phyloP scores from a whole-genome alignment of 2,797 vertebrate species.

The Muraenolepis orangiensis region DNA sequence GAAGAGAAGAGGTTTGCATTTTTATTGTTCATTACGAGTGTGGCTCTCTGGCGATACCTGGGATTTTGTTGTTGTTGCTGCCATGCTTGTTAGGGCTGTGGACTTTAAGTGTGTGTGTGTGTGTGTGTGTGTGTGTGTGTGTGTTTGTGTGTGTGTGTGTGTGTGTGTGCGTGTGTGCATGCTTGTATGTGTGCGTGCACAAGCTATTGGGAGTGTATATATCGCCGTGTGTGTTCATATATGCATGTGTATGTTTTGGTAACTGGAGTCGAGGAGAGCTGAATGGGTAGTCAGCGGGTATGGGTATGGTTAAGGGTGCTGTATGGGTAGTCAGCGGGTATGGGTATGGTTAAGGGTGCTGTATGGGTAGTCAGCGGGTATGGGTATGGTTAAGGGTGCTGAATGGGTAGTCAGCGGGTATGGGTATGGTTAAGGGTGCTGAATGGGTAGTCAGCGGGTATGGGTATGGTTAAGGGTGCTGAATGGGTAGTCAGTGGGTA shows the following conservation, averaged over 20 bases:
- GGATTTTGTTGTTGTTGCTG: slow-evolving; percentile 42
- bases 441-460: neutral
- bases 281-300: too few relatives aligned
- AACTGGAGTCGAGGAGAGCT: too few relatives aligned
- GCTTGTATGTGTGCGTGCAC: slow-evolving; percentile 11
- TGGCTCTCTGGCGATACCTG: slow-evolving; percentile 69
- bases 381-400: too few relatives aligned
- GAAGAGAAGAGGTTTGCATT: slow-evolving; percentile 64
- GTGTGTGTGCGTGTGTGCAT: slow-evolving; percentile 7
- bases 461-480: neutral
- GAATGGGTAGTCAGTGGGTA: too few relatives aligned
- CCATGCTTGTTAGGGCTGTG: slow-evolving; percentile 16
- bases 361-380: too few relatives aligned
- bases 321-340: too few relatives aligned
- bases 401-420: too few relatives aligned
- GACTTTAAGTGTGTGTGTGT: slow-evolving; percentile 11
- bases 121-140: slow-evolving; percentile 9
- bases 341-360: too few relatives aligned
- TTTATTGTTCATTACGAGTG: slow-evolving; percentile 76
- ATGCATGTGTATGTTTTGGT: too few relatives aligned
- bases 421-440: too few relatives aligned
- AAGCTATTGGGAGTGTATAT: slow-evolving; percentile 20
- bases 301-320: too few relatives aligned
- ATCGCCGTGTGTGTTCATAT: too few relatives aligned
- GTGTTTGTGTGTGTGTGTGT: slow-evolving; percentile 3